These are phyloP conservation scores for Mormyrus iriodes DNA, from an alignment of 2,113 vertebrate species.

Conservation along the genomic window DNA sequence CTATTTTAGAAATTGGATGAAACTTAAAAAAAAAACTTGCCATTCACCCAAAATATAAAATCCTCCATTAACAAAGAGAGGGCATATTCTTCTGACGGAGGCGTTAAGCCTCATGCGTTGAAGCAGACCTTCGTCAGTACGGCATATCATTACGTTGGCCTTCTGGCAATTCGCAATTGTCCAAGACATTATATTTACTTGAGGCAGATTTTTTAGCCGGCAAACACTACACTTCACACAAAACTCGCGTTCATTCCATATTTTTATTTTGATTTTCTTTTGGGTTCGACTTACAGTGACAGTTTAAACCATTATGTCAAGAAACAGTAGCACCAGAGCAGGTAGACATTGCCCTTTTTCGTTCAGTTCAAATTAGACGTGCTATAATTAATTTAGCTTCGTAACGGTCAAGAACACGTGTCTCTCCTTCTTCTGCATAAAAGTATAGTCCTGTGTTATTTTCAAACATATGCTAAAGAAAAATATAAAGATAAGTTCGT, in stretches of 20 bases:
- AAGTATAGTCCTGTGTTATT: conserved; percentile 49
- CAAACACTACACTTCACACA: conserved; percentile 57
- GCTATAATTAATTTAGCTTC: conserved; percentile 54
- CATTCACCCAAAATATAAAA: not conserved
- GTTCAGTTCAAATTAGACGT: conserved; percentile 57
- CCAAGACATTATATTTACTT: not conserved
- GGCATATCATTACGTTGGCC: conserved; percentile 25
- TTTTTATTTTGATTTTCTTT: conserved; percentile 58
- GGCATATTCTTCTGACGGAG: conserved; percentile 48
- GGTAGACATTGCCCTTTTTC: conserved; percentile 54
- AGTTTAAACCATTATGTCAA: conserved; percentile 50
- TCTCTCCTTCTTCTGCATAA: conserved; percentile 45
- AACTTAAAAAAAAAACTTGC: not conserved
- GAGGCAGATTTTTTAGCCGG: conserved; percentile 2
- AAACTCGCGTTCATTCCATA: conserved; percentile 59
- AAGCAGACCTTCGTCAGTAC: conserved; percentile 19
- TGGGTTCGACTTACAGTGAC: conserved; percentile 54
- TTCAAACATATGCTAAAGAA: conserved; percentile 52
- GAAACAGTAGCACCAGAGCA: conserved; percentile 69
- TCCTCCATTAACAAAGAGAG: not conserved
- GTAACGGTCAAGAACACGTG: conserved; percentile 45
- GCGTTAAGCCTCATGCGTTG: not conserved
- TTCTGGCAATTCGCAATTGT: not conserved
- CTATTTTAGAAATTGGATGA: conserved; percentile 34
- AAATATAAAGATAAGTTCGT: conserved; percentile 35